phyloP scores from a whole-genome alignment of 37 sponge, comb jelly and placozoan genomes.

The Bolinopsis microptera region DNA sequence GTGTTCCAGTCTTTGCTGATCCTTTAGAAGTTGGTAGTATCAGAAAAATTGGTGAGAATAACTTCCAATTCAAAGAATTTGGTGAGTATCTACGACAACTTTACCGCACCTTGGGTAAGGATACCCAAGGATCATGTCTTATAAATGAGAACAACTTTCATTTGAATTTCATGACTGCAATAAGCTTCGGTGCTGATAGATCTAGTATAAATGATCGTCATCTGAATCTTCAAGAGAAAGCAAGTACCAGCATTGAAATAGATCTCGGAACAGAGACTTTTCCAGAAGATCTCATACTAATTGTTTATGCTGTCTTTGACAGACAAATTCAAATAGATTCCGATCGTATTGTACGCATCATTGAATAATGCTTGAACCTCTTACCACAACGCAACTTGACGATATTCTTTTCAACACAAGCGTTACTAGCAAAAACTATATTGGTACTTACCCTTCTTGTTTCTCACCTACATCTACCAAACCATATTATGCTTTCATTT shows the following conservation, averaged over 20 bases:
- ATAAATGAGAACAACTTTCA: neutral
- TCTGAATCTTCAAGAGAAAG: constrained; percentile 1
- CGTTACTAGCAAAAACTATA: neutral
- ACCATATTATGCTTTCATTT: too few species aligned
- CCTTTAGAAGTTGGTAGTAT: neutral
- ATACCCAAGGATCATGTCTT: neutral
- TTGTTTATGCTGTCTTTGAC: neutral
- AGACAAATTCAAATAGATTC: too few species aligned
- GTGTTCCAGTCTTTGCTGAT: too few species aligned
- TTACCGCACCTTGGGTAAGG: neutral
- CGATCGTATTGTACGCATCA: neutral
- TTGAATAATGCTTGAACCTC: too few species aligned
- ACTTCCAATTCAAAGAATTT: neutral
- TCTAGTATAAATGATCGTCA: neutral
- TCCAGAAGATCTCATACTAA: too few species aligned
- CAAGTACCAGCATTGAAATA: neutral
- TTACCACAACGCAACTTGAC: too few species aligned
- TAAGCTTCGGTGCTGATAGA: neutral
- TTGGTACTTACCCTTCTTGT: too few species aligned
- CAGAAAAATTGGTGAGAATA: neutral
- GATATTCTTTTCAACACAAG: too few species aligned
- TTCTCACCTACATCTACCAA: too few species aligned
- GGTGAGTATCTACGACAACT: neutral
- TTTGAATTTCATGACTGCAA: neutral
- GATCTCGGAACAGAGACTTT: too few species aligned